phyloP scores from a whole-genome alignment of 2,113 vertebrate species.

The Melanostigma gelatinosum region DNA sequence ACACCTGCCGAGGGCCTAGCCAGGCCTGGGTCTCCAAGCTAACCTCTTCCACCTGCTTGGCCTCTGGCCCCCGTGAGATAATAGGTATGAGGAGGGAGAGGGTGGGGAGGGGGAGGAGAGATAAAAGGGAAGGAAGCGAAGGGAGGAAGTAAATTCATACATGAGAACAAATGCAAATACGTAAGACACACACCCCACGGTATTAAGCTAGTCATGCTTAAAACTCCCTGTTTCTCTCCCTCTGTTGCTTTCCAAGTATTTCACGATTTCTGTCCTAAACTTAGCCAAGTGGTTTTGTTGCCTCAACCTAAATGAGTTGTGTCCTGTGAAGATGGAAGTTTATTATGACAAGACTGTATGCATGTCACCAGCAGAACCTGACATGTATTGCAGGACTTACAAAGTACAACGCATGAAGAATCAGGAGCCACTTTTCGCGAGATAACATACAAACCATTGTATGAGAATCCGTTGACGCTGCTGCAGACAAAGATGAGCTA shows the following conservation, averaged over 20 bases:
- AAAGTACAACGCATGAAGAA: neutral
- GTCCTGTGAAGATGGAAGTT: neutral
- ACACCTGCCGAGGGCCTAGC: conserved; percentile 28
- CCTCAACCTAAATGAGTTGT: neutral
- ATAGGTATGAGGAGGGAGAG: conserved; percentile 4
- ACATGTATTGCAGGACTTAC: neutral
- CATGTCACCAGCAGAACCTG: neutral
- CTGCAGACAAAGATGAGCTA: neutral
- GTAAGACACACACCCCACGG: conserved; percentile 40
- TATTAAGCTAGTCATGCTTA: conserved; percentile 36
- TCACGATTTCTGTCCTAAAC: no score
- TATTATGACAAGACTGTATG: neutral
- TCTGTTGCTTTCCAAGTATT: neutral
- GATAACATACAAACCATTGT: neutral
- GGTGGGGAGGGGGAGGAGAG: neutral
- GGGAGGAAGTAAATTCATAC: conserved; percentile 23
- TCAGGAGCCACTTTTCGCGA: neutral
- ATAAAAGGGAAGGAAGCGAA: conserved; percentile 18
- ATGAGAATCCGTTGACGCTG: neutral
- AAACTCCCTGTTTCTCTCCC: conserved; percentile 4
- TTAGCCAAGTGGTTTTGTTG: no score
- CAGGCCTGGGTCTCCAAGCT: conserved; percentile 35
- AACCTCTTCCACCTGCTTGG: conserved; percentile 19
- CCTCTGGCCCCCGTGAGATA: conserved; percentile 20
- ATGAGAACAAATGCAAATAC: conserved; percentile 55